phyloP scores from a whole-genome alignment of 2,797 vertebrate genomes.

The Gorsachius magnificus region DNA sequence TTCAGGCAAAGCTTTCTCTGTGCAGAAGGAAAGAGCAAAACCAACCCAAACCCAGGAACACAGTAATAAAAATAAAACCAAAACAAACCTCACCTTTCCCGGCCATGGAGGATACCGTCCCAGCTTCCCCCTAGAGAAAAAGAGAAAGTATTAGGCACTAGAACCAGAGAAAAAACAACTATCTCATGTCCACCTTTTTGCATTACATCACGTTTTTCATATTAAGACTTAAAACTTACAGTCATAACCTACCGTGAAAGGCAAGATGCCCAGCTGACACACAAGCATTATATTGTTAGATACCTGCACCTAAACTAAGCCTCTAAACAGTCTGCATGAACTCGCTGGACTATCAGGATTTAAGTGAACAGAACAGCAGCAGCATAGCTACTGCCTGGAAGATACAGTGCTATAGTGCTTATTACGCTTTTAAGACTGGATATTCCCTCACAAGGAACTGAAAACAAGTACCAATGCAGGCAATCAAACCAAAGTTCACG shows the following conservation, averaged over 20 bases:
- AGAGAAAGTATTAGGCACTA: constrained; percentile 45
- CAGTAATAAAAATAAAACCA: not conserved
- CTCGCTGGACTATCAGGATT: not conserved
- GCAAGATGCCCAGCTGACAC: not conserved
- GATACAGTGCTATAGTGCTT: not conserved
- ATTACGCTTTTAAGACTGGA: not conserved
- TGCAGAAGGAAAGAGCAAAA: not conserved
- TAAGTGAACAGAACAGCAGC: not conserved
- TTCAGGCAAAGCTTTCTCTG: not conserved
- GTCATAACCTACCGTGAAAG: not conserved
- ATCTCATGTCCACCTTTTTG: not conserved
- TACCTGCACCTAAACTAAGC: not conserved
- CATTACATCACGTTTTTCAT: not conserved
- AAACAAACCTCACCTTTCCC: constrained; percentile 86
- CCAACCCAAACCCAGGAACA: not conserved
- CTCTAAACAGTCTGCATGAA: not conserved
- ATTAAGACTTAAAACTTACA: not conserved
- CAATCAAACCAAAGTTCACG: not conserved
- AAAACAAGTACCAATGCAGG: not conserved
- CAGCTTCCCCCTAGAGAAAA: constrained; percentile 90
- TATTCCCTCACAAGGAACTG: not conserved
- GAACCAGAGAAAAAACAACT: not conserved
- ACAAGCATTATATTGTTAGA: not conserved
- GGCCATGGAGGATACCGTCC: constrained; percentile 98
- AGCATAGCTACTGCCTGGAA: not conserved